Conservation (phyloP, 1,140 invertebrate genomes). For the Zelostemma sp. region DNA sequence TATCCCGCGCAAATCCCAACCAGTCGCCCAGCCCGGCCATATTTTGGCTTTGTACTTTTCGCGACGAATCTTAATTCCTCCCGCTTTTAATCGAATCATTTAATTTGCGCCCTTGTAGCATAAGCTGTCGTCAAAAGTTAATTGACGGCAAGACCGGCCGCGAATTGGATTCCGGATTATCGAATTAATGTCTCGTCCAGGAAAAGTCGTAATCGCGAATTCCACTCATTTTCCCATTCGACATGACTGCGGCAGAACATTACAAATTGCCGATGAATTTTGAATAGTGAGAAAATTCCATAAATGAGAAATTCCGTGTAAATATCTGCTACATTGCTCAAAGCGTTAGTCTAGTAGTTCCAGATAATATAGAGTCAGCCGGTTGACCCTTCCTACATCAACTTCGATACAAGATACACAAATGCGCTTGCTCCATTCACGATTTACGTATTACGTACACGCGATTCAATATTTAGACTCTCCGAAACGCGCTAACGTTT, state of each 20-base stretch:
- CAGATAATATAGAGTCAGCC: background rate
- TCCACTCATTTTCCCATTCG: no score
- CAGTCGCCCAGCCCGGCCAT: conserved; percentile 21
- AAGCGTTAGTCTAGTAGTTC: background rate
- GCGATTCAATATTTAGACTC: background rate
- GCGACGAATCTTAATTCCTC: conserved; percentile 59
- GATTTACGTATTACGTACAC: background rate
- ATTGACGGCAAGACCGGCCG: conserved; percentile 52
- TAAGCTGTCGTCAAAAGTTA: conserved; percentile 57
- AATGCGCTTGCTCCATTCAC: background rate
- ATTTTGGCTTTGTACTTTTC: conserved; percentile 57
- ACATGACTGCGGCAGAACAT: no score
- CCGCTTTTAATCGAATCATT: conserved; percentile 63
- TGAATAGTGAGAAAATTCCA: no score
- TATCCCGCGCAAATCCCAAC: conserved; percentile 6
- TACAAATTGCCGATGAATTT: no score
- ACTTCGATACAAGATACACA: background rate
- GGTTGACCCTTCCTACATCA: background rate
- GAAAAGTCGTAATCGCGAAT: conserved; percentile 53
- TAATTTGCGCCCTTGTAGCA: conserved; percentile 61
- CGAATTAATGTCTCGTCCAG: conserved; percentile 49
- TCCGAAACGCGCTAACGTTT: background rate
- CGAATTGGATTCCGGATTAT: conserved; percentile 59
- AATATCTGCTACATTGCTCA: background rate
- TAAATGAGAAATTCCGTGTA: background rate